A percentile compares a stretch with the other conserved stretches of the same genome.
Evolutionary conservation across 1,140 invertebrate genomes (phyloP).

Genomic region (Marisa cornuarietis): DNA sequence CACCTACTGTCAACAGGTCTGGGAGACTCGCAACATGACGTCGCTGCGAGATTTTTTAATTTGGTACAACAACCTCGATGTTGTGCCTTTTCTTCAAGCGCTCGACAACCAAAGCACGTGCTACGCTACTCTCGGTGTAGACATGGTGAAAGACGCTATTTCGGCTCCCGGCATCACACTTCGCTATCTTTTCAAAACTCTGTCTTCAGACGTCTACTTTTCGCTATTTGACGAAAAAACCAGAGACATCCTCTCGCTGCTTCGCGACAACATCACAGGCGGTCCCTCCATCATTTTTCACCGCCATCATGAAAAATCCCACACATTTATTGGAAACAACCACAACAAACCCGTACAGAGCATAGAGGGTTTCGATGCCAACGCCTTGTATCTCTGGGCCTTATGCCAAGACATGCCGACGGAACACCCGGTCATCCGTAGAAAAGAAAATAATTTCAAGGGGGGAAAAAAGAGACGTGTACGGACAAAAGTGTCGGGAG

Average conservation of each 20-base stretch:
- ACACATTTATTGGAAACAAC: slow-evolving; percentile 20
- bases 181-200: slow-evolving; percentile 29
- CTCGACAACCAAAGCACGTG: slow-evolving; percentile 25
- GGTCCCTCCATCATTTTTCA: slow-evolving; percentile 37
- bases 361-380: slow-evolving; percentile 35
- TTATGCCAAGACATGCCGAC: slow-evolving; percentile 32
- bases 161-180: slow-evolving; percentile 34
- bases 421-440: slow-evolving; percentile 19
- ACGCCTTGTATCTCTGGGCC: slow-evolving; percentile 33
- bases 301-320: slow-evolving; percentile 28
- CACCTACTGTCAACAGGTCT: slow-evolving; percentile 26
- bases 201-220: slow-evolving; percentile 19
- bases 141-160: slow-evolving; percentile 35
- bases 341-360: not conserved
- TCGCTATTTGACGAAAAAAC: slow-evolving; percentile 27
- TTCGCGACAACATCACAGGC: slow-evolving; percentile 29
- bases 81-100: slow-evolving; percentile 31
- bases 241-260: slow-evolving; percentile 26
- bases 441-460: slow-evolving; percentile 10
- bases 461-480: slow-evolving; percentile 15
- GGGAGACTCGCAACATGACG: slow-evolving; percentile 33
- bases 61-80: slow-evolving; percentile 40
- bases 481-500: slow-evolving; percentile 3
- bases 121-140: slow-evolving; percentile 29
- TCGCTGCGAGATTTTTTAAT: slow-evolving; percentile 34